Conservation (phyloP, 2,113 vertebrate genomes). For the Trematocara unimaculatum region DNA sequence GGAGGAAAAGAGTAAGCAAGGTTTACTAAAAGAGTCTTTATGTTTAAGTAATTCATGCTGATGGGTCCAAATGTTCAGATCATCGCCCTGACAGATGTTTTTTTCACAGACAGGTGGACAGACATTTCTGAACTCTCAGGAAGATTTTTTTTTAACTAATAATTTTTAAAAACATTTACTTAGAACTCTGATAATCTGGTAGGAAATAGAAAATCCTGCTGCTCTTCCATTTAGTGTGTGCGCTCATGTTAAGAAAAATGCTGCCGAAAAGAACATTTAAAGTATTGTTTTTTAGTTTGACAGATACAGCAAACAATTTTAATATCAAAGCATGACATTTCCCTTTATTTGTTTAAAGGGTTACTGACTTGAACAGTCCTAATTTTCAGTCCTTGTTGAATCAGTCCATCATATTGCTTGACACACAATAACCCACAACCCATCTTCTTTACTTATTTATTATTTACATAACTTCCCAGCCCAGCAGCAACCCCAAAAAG, state of each 20-base stretch:
- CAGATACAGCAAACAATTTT: background rate
- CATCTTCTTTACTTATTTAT: background rate
- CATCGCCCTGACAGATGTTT: background rate
- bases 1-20: background rate
- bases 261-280: background rate
- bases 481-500: background rate
- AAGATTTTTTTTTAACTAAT: background rate
- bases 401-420: background rate
- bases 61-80: background rate
- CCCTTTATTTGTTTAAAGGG: background rate
- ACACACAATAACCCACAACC: background rate
- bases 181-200: background rate
- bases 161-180: background rate
- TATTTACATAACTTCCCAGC: background rate
- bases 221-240: background rate
- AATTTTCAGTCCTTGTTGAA: background rate
- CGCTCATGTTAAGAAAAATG: background rate
- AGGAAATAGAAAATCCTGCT: background rate
- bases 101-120: background rate
- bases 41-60: background rate
- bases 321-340: background rate
- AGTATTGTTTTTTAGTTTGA: background rate
- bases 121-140: background rate
- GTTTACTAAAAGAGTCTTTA: background rate
- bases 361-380: background rate